Evolutionary conservation across 2,888 invertebrate species (phyloP).

Genomic region (Ctenicera cuprea): DNA sequence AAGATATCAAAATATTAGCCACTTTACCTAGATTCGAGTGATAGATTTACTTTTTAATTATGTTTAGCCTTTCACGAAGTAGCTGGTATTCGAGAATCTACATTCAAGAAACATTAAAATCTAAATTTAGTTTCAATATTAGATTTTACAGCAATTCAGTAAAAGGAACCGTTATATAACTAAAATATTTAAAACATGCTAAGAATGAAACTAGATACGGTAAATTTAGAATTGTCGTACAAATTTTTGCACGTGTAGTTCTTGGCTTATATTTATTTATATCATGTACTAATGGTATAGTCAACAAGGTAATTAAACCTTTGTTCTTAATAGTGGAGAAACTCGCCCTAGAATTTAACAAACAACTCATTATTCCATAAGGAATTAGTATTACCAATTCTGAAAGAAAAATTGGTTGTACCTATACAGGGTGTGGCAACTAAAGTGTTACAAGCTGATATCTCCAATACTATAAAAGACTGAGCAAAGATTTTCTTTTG

Average conservation of each 20-base stretch:
- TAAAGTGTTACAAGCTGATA: too few relatives aligned
- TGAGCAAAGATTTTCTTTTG: too few relatives aligned
- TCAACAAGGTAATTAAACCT: background rate
- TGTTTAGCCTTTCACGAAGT: conserved; percentile 31
- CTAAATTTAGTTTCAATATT: conserved; percentile 40
- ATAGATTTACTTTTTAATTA: conserved; percentile 43
- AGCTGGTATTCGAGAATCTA: conserved; percentile 11
- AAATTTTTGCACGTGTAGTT: conserved; percentile 19
- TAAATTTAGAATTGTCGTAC: conserved; percentile 36
- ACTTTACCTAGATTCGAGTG: conserved; percentile 33
- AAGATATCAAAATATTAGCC: conserved; percentile 23
- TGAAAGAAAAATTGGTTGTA: background rate
- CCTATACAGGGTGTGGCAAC: too few relatives aligned
- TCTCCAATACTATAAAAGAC: too few relatives aligned
- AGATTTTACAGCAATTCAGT: conserved; percentile 39
- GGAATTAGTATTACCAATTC: background rate
- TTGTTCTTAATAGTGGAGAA: conserved; percentile 16
- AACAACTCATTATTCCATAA: background rate
- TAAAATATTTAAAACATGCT: conserved; percentile 36
- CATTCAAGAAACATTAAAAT: conserved; percentile 35
- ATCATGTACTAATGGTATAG: background rate
- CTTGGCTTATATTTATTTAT: conserved; percentile 21
- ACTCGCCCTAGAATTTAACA: conserved; percentile 8
- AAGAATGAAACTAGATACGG: conserved; percentile 27
- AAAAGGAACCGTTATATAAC: conserved; percentile 42